Conservation (phyloP, 2,113 vertebrate species). For the Stigmatopora argus region DNA sequence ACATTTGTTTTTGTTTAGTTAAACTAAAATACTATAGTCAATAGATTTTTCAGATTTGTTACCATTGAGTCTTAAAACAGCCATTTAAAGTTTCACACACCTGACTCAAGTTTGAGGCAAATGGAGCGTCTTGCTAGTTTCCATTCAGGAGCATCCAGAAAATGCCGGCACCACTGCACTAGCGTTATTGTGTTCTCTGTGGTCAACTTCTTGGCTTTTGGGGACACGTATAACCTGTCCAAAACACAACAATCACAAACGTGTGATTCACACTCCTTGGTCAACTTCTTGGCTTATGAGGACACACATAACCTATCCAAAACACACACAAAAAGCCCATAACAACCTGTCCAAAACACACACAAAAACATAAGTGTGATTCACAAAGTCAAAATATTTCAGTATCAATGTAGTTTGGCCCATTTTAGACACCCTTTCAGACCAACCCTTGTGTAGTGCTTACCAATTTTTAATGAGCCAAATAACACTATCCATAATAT, state of each 20-base stretch:
- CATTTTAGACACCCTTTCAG: neutral
- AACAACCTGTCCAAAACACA: no score
- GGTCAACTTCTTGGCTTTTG: conserved; percentile 57
- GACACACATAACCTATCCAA: no score
- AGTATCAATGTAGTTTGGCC: neutral
- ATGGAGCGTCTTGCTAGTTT: conserved; percentile 79
- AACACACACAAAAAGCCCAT: no score
- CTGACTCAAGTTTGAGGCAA: conserved; percentile 83
- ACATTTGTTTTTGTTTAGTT: no score
- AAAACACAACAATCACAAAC: conserved; percentile 1
- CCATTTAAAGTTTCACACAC: conserved; percentile 47
- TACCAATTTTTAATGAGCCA: neutral
- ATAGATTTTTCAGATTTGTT: neutral
- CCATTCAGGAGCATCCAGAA: conserved; percentile 81
- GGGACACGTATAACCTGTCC: conserved; percentile 80
- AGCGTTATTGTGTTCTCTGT: conserved; percentile 64
- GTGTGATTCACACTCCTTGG: neutral
- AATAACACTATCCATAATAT: neutral
- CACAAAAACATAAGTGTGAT: neutral
- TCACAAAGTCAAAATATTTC: neutral
- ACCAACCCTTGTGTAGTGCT: neutral
- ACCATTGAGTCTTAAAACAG: neutral
- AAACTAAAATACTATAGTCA: neutral
- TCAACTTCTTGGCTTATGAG: no score
- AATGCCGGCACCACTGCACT: conserved; percentile 85